These are phyloP conservation scores for Oreotrochilus melanogaster DNA, from an alignment of 2,113 vertebrate species.

Conservation along the genomic window DNA sequence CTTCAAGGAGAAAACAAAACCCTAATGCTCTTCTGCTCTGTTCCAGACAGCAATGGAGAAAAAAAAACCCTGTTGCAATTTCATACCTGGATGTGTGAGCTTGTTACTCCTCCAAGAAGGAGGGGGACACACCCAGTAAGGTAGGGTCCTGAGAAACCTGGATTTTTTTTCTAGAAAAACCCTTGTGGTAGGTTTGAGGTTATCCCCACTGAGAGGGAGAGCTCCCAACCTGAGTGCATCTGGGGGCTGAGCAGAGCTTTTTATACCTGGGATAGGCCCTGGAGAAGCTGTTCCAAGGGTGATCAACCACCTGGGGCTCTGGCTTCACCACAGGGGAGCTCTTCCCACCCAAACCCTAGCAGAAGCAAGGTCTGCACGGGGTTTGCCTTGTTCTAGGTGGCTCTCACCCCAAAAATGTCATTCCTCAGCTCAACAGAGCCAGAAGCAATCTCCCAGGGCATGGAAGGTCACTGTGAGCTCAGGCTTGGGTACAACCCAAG, in stretches of 20 bases:
- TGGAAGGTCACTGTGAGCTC: background rate
- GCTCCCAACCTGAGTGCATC: background rate
- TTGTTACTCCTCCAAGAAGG: background rate
- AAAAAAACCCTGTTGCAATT: no score
- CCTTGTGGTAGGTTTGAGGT: background rate
- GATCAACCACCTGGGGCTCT: background rate
- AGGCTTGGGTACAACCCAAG: background rate
- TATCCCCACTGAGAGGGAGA: background rate
- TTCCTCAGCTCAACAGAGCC: background rate
- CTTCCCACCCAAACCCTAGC: background rate
- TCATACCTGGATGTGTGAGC: no score
- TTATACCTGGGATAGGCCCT: background rate
- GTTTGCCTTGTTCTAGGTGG: background rate
- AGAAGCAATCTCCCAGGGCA: background rate
- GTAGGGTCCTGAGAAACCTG: background rate
- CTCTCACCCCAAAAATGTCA: background rate
- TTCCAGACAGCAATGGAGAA: background rate
- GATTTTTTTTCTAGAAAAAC: background rate
- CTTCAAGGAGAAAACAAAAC: background rate
- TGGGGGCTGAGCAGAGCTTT: background rate
- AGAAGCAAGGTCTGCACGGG: background rate
- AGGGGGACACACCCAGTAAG: background rate
- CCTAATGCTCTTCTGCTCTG: background rate
- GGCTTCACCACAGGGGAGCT: fast-evolving
- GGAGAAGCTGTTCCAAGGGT: background rate